Percentiles rank a stretch among this genome's conserved stretches.
phyloP scores from a whole-genome alignment of 1,140 invertebrate species.

The Sweltsa coloradensis region DNA sequence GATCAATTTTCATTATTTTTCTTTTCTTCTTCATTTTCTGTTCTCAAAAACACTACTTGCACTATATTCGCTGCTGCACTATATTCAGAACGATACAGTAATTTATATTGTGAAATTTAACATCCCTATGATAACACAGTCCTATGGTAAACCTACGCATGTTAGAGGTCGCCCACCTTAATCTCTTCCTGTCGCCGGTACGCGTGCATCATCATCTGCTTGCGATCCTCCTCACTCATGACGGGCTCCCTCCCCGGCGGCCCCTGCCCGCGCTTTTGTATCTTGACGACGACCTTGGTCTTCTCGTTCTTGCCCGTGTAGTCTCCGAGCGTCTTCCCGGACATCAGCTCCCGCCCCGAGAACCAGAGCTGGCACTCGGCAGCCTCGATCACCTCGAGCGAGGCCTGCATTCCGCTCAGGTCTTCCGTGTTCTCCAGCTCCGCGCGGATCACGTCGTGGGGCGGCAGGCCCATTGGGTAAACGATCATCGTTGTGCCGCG shows the following conservation, averaged over 20 bases:
- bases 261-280: slow-evolving; percentile 54
- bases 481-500: slow-evolving; percentile 80
- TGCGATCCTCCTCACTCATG: slow-evolving; percentile 71
- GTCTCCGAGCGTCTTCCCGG: slow-evolving; percentile 54
- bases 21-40: no score
- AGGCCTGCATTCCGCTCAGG: slow-evolving; percentile 67
- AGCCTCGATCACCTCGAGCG: slow-evolving; percentile 33
- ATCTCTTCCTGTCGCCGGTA: slow-evolving; percentile 74
- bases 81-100: no score
- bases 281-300: slow-evolving; percentile 56
- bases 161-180: no score
- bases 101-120: no score
- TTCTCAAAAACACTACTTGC: no score
- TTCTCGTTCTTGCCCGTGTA: slow-evolving; percentile 81
- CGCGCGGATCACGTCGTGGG: slow-evolving; percentile 74
- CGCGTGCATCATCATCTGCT: slow-evolving; percentile 77
- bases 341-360: slow-evolving; percentile 73
- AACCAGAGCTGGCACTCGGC: slow-evolving; percentile 74
- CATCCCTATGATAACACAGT: no score
- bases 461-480: slow-evolving; percentile 88
- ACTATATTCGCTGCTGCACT: no score
- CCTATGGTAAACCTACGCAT: no score
- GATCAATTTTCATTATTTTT: no score
- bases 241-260: slow-evolving; percentile 81
- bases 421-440: slow-evolving; percentile 88